Percentiles rank a stretch among this genome's conserved stretches.
Evolutionary conservation across 2,113 vertebrate genomes (phyloP).

Genomic region (Edolisoma coerulescens): DNA sequence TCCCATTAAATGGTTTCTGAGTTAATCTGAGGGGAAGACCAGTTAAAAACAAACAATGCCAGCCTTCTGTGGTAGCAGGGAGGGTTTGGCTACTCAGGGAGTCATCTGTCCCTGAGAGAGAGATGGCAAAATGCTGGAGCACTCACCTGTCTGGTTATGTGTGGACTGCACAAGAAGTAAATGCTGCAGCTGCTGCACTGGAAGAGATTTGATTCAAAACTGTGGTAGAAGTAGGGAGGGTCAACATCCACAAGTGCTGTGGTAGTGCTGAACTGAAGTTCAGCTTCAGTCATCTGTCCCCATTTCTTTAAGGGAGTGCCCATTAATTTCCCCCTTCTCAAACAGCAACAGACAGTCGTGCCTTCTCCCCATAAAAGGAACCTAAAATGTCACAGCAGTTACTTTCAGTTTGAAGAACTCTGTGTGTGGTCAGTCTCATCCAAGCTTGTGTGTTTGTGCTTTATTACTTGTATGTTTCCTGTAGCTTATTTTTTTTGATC

Average conservation of each 20-base stretch:
- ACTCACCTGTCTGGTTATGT: fast-evolving
- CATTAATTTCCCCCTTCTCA: background rate
- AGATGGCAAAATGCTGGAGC: background rate
- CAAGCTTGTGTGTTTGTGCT: background rate
- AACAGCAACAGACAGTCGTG: background rate
- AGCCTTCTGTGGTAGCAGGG: background rate
- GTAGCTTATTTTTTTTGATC: background rate
- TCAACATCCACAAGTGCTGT: background rate
- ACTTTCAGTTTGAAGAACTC: background rate
- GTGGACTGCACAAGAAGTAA: background rate
- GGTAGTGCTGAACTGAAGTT: background rate
- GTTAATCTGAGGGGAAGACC: background rate
- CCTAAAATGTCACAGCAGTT: background rate
- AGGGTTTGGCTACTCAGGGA: background rate
- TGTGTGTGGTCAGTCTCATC: background rate
- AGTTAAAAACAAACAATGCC: background rate
- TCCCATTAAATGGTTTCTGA: background rate
- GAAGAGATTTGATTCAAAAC: background rate
- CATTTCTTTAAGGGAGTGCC: background rate
- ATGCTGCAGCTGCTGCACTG: background rate
- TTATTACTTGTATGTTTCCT: background rate
- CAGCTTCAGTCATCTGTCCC: background rate
- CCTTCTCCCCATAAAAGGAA: background rate
- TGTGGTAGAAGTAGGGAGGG: background rate
- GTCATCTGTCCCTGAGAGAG: background rate